Conservation (phyloP, 2,888 invertebrate species). For the Drosophila pseudotalamancana region DNA sequence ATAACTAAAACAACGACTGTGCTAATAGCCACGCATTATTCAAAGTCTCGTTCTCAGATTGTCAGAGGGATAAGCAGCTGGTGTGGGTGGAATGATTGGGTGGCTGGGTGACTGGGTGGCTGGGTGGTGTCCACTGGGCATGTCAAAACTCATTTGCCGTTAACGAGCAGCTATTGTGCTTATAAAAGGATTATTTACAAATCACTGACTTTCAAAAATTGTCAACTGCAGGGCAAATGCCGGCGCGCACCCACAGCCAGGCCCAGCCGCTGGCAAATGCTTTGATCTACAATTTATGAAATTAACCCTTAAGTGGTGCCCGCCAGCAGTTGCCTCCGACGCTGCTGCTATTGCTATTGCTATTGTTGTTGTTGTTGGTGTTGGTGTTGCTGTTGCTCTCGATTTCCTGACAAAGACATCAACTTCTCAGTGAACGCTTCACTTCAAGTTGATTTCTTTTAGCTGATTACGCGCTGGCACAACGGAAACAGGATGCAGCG, state of each 20-base stretch:
- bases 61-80: slow-evolving; percentile 59
- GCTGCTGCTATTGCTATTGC: neutral
- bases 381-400: neutral
- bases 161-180: slow-evolving; percentile 82
- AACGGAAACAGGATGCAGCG: slow-evolving; percentile 72
- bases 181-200: slow-evolving; percentile 83
- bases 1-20: slow-evolving; percentile 35
- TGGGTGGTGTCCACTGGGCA: slow-evolving; percentile 63
- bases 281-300: slow-evolving; percentile 81
- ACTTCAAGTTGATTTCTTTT: slow-evolving; percentile 76
- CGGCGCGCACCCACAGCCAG: slow-evolving; percentile 18
- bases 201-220: slow-evolving; percentile 82
- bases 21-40: slow-evolving; percentile 77
- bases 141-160: slow-evolving; percentile 79
- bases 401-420: slow-evolving; percentile 43
- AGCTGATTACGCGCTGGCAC: slow-evolving; percentile 69
- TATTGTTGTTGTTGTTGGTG: too few relatives aligned
- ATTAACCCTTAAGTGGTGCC: slow-evolving; percentile 79
- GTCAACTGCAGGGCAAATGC: slow-evolving; percentile 79
- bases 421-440: slow-evolving; percentile 54
- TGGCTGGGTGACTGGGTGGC: neutral
- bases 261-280: slow-evolving; percentile 49
- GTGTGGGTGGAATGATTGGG: neutral
- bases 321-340: slow-evolving; percentile 1
- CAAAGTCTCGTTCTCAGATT: slow-evolving; percentile 73